Conservation (phyloP, 1,140 invertebrate genomes). For the Ceratina australensis region DNA sequence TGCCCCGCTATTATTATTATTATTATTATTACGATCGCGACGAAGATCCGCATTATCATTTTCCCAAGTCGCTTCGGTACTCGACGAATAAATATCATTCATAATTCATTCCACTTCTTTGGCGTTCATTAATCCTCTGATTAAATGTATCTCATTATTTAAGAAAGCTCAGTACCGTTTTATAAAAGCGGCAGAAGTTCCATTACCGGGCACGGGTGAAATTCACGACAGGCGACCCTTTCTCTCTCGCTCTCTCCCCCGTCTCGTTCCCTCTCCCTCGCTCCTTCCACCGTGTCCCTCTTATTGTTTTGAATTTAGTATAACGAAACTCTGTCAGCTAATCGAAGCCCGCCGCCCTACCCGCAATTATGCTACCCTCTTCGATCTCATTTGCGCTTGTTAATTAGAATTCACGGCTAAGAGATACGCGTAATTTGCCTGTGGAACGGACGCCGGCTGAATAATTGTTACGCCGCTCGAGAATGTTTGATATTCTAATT, state of each 20-base stretch:
- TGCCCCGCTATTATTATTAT: conserved; percentile 38
- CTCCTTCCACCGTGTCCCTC: conserved; percentile 23
- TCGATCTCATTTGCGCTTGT: conserved; percentile 42
- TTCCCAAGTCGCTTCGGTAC: conserved; percentile 57
- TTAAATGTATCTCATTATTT: conserved; percentile 74
- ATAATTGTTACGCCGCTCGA: conserved; percentile 19
- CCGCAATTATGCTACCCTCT: conserved; percentile 2
- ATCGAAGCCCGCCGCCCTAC: conserved; percentile 28
- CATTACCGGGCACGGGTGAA: conserved; percentile 49
- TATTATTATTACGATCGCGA: conserved; percentile 61
- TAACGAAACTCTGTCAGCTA: conserved; percentile 31
- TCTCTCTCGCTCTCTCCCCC: conserved; percentile 15
- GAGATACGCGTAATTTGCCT: conserved; percentile 32
- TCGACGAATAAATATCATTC: conserved; percentile 73
- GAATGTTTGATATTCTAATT: background rate
- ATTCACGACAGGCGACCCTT: conserved; percentile 10
- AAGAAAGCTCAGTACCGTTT: conserved; percentile 55
- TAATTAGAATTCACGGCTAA: conserved; percentile 44
- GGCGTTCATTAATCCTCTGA: conserved; percentile 74
- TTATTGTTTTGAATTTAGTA: conserved; percentile 50
- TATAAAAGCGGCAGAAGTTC: conserved; percentile 61
- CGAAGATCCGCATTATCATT: conserved; percentile 65
- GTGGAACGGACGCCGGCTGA: conserved; percentile 5
- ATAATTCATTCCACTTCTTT: conserved; percentile 75
- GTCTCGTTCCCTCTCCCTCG: background rate